phyloP scores from a whole-genome alignment of 30 jellyfish, hydroid and myxozoan species.

The Hydractinia symbiolongicarpus region DNA sequence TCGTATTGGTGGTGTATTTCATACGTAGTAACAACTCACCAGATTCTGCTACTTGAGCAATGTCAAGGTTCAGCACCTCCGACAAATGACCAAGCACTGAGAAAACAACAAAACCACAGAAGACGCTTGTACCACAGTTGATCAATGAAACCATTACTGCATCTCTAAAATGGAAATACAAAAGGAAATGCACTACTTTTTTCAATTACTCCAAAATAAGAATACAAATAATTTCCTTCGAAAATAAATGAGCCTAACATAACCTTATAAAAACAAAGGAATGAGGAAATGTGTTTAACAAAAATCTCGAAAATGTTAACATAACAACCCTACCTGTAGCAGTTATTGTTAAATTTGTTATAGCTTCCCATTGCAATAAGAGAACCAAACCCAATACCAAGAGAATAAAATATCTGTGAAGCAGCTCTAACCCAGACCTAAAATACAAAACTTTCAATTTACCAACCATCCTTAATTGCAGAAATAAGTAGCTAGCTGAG shows the following conservation, averaged over 20 bases:
- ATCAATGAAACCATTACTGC: slow-evolving; percentile 67
- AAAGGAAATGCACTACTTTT: neutral
- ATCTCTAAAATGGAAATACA: slow-evolving; percentile 44
- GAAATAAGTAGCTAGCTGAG: too few species aligned
- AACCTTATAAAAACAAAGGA: too few species aligned
- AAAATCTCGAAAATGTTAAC: too few species aligned
- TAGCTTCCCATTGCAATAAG: slow-evolving; percentile 90
- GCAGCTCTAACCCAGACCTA: slow-evolving; percentile 93
- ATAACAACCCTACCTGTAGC: slow-evolving; percentile 44
- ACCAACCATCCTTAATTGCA: too few species aligned
- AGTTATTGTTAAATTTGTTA: slow-evolving; percentile 63
- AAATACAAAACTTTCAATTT: neutral
- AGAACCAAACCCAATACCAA: slow-evolving; percentile 86
- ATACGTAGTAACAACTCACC: slow-evolving; percentile 29
- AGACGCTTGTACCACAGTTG: slow-evolving; percentile 76
- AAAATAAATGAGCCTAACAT: too few species aligned
- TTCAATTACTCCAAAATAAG: neutral
- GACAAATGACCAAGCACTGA: slow-evolving; percentile 80
- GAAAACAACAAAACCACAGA: slow-evolving; percentile 87
- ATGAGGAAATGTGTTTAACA: too few species aligned
- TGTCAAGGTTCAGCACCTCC: slow-evolving; percentile 45
- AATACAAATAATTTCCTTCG: too few species aligned
- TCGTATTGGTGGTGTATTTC: too few species aligned
- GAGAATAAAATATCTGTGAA: slow-evolving; percentile 69
- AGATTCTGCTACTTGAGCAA: slow-evolving; percentile 62